phyloP scores from a whole-genome alignment of 2,797 vertebrate genomes.

The Pipistrellus nathusii region DNA sequence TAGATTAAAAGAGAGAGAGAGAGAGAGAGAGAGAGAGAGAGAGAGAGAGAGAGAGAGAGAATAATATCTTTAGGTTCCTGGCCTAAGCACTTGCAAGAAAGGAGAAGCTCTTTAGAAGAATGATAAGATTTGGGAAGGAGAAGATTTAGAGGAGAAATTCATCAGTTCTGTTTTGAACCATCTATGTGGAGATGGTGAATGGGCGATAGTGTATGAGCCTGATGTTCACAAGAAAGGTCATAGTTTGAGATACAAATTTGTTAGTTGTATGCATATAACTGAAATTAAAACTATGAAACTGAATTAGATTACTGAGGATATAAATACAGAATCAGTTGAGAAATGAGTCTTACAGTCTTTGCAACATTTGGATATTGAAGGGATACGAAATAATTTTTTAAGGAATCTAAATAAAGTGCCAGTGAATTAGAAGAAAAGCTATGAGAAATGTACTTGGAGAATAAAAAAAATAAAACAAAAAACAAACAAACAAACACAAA shows the following conservation, averaged over 20 bases:
- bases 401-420: neutral
- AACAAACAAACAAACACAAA: neutral
- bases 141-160: neutral
- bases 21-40: too few species aligned
- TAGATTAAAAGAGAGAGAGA: neutral
- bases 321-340: neutral
- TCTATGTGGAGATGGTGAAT: neutral
- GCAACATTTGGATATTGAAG: neutral
- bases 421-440: neutral
- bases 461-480: neutral
- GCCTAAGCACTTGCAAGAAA: neutral
- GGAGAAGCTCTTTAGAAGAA: neutral
- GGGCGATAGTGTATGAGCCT: neutral
- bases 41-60: too few species aligned
- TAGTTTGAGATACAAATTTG: neutral
- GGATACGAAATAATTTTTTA: neutral
- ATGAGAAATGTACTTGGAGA: neutral
- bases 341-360: neutral
- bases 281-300: neutral
- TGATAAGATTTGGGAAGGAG: neutral
- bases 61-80: neutral
- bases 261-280: neutral
- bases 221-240: neutral
- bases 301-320: neutral
- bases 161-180: neutral